Evolutionary conservation across 2,113 vertebrate species (phyloP).

Genomic region (Macquaria australasica): DNA sequence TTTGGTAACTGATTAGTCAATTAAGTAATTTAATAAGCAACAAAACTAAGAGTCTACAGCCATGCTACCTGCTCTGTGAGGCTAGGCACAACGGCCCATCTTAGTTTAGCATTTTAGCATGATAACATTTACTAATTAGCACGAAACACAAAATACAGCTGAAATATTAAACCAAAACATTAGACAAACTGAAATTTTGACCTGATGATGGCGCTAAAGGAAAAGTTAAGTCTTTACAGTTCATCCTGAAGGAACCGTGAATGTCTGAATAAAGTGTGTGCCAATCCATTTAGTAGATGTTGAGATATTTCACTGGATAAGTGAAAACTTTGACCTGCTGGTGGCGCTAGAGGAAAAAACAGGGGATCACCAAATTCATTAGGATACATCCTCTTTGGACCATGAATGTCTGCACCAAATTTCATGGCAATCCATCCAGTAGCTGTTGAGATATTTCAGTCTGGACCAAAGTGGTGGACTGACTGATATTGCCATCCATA

Average conservation of each 20-base stretch:
- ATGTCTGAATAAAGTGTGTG: neutral
- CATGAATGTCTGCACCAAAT: neutral
- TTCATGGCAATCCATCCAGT: neutral
- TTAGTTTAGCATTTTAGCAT: too few species aligned
- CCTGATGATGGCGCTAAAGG: neutral
- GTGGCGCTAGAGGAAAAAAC: neutral
- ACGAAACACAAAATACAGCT: too few species aligned
- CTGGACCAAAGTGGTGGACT: neutral
- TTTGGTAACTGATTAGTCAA: neutral
- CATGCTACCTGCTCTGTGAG: too few species aligned
- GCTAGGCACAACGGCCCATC: too few species aligned
- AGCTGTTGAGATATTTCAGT: neutral
- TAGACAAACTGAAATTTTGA: neutral
- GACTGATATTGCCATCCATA: too few species aligned
- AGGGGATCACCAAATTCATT: neutral
- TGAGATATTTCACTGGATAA: neutral
- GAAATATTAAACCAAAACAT: neutral
- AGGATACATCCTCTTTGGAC: neutral
- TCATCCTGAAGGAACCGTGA: neutral
- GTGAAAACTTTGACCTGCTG: neutral
- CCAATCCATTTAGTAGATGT: neutral
- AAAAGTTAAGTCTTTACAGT: neutral
- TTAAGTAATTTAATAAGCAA: neutral
- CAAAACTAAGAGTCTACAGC: neutral
- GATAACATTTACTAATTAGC: too few species aligned